Base-by-base conservation (phyloP, 2,888 invertebrate species). In the Autographa pulchrina region DNA sequence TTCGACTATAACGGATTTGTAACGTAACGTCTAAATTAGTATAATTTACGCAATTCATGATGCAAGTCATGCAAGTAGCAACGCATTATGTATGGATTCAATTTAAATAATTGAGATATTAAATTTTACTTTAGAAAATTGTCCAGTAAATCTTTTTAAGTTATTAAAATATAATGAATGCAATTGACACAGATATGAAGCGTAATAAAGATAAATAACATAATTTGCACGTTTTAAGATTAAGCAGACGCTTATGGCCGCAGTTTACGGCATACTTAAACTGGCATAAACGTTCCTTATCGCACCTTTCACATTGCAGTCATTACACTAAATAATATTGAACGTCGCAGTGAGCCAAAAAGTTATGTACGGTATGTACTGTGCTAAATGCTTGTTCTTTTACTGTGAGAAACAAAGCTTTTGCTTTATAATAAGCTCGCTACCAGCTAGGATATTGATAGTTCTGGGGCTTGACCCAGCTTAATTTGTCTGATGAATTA, bases 231-330 rank as follows among this genome's bases (percentile, higher is more conserved):
- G 5, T 20, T 25, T 13, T 2, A 25, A 11, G 25, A 25, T 25
- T 16, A 48, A 16, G 8, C 54, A 13, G 20, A 20, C 54, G 9
- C 25, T 25, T 18, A 52, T 9, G 11, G 54, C 20, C 25, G 25
- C 54, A 18, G 11, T 18, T 56, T 20, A 54, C 20, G 20, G 6
- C 25, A 5, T 13, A 56, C 54, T 56, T 56, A 20, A 48, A n/a
- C 48, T n/a, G 5, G 8, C 4, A 56, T 56, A 56, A 56, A 56
- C 25, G 20, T 25, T 14, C 8, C 54, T 56, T 54, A 54, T 20
- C 54, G 4, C 54, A 25, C 54, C 54, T 56, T 56, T 56, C 54
- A 56, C 54, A 56, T 48, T 48, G 48, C 48, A 48, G n/a, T 48
- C 48, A n/a, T 48, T 48, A 6, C 16, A 8, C 16, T n/a, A 5